Evolutionary conservation across 2,888 invertebrate species (phyloP).

Genomic region (Plagodis pulveraria): DNA sequence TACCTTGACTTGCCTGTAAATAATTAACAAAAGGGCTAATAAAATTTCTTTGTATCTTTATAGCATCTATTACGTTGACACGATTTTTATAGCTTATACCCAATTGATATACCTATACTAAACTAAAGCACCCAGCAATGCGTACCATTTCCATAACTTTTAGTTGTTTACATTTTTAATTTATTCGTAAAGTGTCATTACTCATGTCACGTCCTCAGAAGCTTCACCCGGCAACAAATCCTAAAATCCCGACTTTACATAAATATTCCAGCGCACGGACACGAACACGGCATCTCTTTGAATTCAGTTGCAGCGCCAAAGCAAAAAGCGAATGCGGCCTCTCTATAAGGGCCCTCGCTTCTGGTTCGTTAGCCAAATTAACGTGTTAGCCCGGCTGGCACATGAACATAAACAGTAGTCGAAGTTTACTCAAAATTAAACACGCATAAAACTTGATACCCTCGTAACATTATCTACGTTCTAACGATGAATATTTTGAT

Average conservation of each 20-base stretch:
- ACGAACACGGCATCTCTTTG: slow-evolving; percentile 45
- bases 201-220: slow-evolving; percentile 33
- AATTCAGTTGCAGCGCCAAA: slow-evolving; percentile 52
- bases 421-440: not conserved
- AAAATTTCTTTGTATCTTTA: no score
- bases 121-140: no score
- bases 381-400: slow-evolving; percentile 60
- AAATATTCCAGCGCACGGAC: slow-evolving; percentile 20
- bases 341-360: slow-evolving; percentile 59
- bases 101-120: no score
- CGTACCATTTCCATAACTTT: not conserved
- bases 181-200: slow-evolving; percentile 1
- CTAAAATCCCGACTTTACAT: slow-evolving; percentile 18
- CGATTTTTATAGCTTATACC: no score
- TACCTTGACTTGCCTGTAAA: no score
- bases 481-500: no score
- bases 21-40: no score
- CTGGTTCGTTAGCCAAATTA: slow-evolving; percentile 79
- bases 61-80: no score
- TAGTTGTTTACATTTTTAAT: not conserved
- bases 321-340: slow-evolving; percentile 63
- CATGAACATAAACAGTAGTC: slow-evolving; percentile 7
- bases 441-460: no score
- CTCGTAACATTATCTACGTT: not conserved
- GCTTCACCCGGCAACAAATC: slow-evolving; percentile 19